These are phyloP conservation scores for Eremobia ochroleuca DNA, from an alignment of 2,888 invertebrate genomes.

Conservation along the genomic window DNA sequence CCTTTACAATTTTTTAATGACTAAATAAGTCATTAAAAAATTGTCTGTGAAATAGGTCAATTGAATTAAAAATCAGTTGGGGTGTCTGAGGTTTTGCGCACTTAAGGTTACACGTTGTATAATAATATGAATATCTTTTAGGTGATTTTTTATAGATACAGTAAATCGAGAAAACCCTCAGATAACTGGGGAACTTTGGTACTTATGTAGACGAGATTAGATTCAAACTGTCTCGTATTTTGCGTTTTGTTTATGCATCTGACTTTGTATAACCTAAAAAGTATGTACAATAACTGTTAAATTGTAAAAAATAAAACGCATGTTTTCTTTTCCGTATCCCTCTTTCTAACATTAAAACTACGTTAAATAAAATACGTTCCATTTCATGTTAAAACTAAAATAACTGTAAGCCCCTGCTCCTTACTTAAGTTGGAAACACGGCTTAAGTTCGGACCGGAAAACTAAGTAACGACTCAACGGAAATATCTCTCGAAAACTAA, in stretches of 20 bases:
- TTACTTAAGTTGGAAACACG: conserved; percentile 30
- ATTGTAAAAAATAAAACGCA: neutral
- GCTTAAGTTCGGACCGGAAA: conserved; percentile 33
- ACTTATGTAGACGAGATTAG: neutral
- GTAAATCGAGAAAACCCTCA: neutral
- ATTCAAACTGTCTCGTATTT: neutral
- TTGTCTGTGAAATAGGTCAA: too few relatives aligned
- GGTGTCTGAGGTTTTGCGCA: too few relatives aligned
- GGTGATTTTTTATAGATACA: neutral
- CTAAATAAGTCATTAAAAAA: too few relatives aligned
- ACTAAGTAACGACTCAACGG: conserved; percentile 41
- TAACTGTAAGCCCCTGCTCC: conserved; percentile 10
- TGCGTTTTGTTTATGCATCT: neutral
- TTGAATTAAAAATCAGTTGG: too few relatives aligned
- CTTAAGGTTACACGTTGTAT: too few relatives aligned
- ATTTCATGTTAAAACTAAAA: conserved; percentile 13
- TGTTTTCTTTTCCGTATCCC: neutral
- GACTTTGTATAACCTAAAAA: neutral
- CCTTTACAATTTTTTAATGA: too few relatives aligned
- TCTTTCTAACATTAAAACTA: neutral
- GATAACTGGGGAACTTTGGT: neutral
- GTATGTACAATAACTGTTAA: neutral
- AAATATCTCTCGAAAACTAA: conserved; percentile 38
- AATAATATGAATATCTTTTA: neutral
- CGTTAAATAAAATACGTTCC: conserved; percentile 5